Evolutionary conservation across 2,797 vertebrate species (phyloP).

Genomic region (Darevskia nairensis): DNA sequence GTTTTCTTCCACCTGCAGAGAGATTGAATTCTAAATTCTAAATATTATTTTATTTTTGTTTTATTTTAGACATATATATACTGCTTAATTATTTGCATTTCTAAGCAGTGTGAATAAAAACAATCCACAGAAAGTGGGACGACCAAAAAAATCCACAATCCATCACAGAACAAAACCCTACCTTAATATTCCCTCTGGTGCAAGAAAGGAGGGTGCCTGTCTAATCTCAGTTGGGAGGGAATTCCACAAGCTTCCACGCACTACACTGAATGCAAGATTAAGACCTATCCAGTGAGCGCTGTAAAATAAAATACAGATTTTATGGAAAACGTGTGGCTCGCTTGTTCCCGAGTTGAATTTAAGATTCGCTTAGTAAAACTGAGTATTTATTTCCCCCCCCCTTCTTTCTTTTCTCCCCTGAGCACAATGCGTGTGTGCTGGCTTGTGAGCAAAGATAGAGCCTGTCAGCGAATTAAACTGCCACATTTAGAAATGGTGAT

Average conservation of each 20-base stretch:
- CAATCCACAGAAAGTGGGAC: too few relatives aligned
- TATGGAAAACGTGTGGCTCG: background rate
- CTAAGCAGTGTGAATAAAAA: too few relatives aligned
- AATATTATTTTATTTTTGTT: background rate
- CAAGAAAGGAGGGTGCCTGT: too few relatives aligned
- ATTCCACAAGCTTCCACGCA: too few relatives aligned
- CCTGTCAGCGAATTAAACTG: constrained; percentile 83
- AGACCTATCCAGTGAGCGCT: constrained; percentile 1
- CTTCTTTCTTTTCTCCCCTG: background rate
- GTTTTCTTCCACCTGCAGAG: constrained; percentile 18
- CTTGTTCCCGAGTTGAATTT: background rate
- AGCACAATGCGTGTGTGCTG: constrained; percentile 86
- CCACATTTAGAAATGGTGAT: constrained; percentile 86
- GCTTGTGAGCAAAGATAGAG: constrained; percentile 84
- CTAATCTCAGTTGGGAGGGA: too few relatives aligned
- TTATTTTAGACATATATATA: too few relatives aligned
- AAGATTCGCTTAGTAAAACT: constrained; percentile 5
- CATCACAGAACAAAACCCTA: too few relatives aligned
- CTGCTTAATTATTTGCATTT: too few relatives aligned
- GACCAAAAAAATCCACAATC: too few relatives aligned
- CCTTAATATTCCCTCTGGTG: too few relatives aligned
- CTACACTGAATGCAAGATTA: constrained; percentile 2
- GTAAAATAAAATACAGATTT: background rate
- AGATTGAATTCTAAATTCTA: constrained; percentile 30
- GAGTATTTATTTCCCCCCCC: background rate